A percentile compares a stretch with the other conserved stretches of the same genome.
Evolutionary conservation across 1,140 invertebrate genomes (phyloP).

Genomic region (Drosophila pachea): DNA sequence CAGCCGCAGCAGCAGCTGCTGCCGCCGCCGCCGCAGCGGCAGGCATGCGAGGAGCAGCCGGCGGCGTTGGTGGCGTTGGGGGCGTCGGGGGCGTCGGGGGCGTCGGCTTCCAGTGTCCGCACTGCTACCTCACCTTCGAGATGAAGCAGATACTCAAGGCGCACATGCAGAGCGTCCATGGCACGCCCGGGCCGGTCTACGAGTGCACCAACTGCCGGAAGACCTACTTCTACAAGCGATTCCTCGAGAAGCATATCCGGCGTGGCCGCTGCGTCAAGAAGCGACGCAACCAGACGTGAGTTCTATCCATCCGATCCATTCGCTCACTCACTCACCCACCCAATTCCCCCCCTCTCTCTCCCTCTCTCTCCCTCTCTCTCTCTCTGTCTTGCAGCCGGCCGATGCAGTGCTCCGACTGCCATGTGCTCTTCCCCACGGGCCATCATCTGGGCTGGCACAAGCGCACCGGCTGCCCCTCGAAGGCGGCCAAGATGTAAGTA

Average conservation of each 20-base stretch:
- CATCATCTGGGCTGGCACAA: slow-evolving; percentile 78
- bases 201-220: slow-evolving; percentile 77
- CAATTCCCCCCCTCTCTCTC: no score
- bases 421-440: slow-evolving; percentile 76
- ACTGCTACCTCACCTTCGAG: slow-evolving; percentile 72
- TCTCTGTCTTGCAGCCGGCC: slow-evolving; percentile 50
- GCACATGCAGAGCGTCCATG: slow-evolving; percentile 76
- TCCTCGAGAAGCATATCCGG: slow-evolving; percentile 74
- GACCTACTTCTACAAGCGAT: slow-evolving; percentile 76
- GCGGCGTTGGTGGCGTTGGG: no score
- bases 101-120: slow-evolving; percentile 65
- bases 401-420: slow-evolving; percentile 78
- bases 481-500: slow-evolving; percentile 73
- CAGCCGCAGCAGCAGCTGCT: not conserved
- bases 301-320: not conserved
- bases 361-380: not conserved
- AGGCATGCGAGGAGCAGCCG: not conserved
- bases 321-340: no score
- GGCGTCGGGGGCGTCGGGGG: no score
- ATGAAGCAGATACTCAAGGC: slow-evolving; percentile 77
- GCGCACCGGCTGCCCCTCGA: slow-evolving; percentile 75
- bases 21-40: not conserved
- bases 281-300: slow-evolving; percentile 76
- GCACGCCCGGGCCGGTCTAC: slow-evolving; percentile 69
- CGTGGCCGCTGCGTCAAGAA: slow-evolving; percentile 78